Percentiles rank a stretch among this genome's conserved stretches.
Conservation (phyloP, 1,140 invertebrate species). For the Asobara japonica region DNA sequence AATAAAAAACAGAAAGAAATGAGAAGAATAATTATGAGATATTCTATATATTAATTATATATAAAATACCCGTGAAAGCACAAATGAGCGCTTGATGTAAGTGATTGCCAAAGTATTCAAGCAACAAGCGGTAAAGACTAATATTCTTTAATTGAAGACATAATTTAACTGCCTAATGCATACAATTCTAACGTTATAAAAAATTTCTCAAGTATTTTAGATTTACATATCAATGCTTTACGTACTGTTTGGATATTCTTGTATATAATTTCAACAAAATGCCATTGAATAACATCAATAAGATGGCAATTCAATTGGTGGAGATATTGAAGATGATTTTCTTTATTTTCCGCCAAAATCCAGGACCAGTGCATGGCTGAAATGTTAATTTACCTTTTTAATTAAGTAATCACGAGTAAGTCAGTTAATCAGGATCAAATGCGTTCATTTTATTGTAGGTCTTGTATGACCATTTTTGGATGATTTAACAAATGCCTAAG, state of each 20-base stretch:
- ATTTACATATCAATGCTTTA: conserved; percentile 11
- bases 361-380: neutral
- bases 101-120: conserved; percentile 19
- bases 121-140: neutral
- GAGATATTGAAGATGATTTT: neutral
- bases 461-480: too few relatives aligned
- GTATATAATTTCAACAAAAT: conserved; percentile 6
- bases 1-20: neutral
- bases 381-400: too few relatives aligned
- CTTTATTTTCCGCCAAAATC: neutral
- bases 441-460: too few relatives aligned
- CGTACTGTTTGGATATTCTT: neutral
- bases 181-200: neutral
- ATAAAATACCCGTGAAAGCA: neutral
- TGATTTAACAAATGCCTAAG: too few relatives aligned
- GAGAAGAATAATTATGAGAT: neutral
- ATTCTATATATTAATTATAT: neutral
- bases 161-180: neutral
- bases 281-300: neutral
- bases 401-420: too few relatives aligned
- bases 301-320: neutral
- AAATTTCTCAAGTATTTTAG: neutral
- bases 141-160: neutral
- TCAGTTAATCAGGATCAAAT: too few relatives aligned
- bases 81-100: conserved; percentile 15